Evolutionary conservation across 2,797 vertebrate genomes (phyloP), one percentile per base, ranked within the genome.

Genomic region (Furcifer pardalis): DNA sequence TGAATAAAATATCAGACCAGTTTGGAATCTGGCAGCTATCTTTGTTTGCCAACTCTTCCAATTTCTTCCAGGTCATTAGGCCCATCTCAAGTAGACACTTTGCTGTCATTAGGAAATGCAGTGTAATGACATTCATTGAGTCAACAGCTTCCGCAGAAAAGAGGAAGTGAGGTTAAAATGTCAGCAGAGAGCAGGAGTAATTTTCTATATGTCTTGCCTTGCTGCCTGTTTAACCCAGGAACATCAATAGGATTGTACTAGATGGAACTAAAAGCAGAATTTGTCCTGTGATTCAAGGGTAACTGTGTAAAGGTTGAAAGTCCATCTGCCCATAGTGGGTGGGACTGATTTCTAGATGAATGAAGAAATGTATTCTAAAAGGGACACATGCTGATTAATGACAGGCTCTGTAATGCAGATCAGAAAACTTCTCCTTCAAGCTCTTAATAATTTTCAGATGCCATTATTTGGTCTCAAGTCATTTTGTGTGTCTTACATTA

Each of bases 11-110:
- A 94, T 84, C 87, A 92, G 85, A 84, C 79, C 66, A 89, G 77
- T 85, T 93, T 94, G 87, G 72, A 89, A 92, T 92, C 76, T 89
- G 91, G 87, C 91, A 92, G 89, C 77, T 94, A 90, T 91, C 92
- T 95, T 93, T 94, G 91, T 95, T 94, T 92, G 82, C 86, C 94
- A 91, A 90, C 88, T 94, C 89, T 89, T 86, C 84, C 92, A 94
- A 93, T 95, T 95, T 91, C 92, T 95, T 94, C 90, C 91, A 94
- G 92, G 90, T 95, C 94, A 95, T 93, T 94, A 95, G 91, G 91
- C 84, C 84, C 82, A 90, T 91, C 89, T 90, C 88, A 78, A 94
- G 79, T 83, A 94, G 92, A 88, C 93, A 91, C 88, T 92, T 93
- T 93, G 92, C 72, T 91, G 89, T 93, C 93, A 92, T 90, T 91